A percentile compares a stretch with the other conserved stretches of the same genome.
Conservation (phyloP, 37 sponge, comb jelly and placozoan species). For the Haliclona indistincta region DNA sequence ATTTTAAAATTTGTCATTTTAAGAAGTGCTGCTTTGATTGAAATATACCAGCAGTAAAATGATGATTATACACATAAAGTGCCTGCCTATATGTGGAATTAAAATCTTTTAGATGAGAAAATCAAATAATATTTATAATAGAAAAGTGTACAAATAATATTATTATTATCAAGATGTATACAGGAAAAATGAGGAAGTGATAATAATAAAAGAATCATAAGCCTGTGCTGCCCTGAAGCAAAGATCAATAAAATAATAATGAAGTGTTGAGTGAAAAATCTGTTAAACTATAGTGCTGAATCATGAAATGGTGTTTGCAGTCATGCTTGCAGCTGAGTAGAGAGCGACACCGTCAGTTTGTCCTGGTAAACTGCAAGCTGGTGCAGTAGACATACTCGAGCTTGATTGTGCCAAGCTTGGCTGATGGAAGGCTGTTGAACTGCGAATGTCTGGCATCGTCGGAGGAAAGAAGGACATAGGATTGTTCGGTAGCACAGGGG, state of each 20-base stretch:
- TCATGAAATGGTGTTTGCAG: neutral
- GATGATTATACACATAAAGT: neutral
- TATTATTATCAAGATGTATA: neutral
- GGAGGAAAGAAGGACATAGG: slow-evolving; percentile 51
- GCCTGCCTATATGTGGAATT: neutral
- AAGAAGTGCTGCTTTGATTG: too few relatives aligned
- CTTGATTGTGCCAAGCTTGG: too few relatives aligned
- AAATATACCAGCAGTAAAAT: too few relatives aligned
- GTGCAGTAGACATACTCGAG: neutral
- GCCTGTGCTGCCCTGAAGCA: neutral
- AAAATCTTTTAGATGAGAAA: neutral
- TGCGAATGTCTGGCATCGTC: too few relatives aligned
- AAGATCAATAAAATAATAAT: too few relatives aligned
- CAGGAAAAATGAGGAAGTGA: neutral
- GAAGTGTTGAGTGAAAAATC: too few relatives aligned
- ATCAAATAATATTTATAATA: neutral
- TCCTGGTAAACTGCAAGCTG: neutral
- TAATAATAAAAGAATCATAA: neutral
- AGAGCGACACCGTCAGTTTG: neutral
- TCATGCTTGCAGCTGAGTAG: neutral
- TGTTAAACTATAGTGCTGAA: neutral
- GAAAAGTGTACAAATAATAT: neutral
- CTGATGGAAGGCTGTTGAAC: too few relatives aligned
- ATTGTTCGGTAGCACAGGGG: slow-evolving; percentile 48
- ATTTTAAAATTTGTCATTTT: too few relatives aligned